Percentiles rank a stretch among this genome's conserved stretches.
Conservation (phyloP, 2,888 invertebrate genomes). For the Eupithecia abbreviata region DNA sequence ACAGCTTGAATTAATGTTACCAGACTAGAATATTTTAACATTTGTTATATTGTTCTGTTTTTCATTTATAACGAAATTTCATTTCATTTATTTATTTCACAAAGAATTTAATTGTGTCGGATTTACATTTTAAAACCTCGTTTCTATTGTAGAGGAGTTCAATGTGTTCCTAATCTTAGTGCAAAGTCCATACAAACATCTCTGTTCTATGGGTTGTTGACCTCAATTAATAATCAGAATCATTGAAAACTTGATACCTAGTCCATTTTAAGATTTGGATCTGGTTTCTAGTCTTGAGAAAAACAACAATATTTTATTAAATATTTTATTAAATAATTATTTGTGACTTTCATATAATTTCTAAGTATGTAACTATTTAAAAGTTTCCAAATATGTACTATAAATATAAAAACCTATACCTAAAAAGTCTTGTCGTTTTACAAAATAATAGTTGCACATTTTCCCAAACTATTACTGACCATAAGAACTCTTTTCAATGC, state of each 20-base stretch:
- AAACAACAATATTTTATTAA: slow-evolving; percentile 1
- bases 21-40: neutral
- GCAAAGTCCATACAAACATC: neutral
- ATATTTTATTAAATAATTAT: slow-evolving; percentile 15
- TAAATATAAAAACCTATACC: neutral
- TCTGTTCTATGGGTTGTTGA: neutral
- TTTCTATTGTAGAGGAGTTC: neutral
- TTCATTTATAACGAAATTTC: neutral
- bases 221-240: neutral
- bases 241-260: neutral
- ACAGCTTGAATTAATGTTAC: slow-evolving; percentile 25
- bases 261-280: neutral
- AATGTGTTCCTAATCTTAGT: neutral
- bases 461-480: slow-evolving; percentile 48
- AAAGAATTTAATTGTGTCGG: too few relatives aligned
- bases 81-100: too few relatives aligned
- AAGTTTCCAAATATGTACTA: neutral
- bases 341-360: slow-evolving; percentile 12
- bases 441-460: neutral
- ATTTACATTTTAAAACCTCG: neutral
- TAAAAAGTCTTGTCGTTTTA: slow-evolving; percentile 17
- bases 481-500: slow-evolving; percentile 61
- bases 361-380: neutral
- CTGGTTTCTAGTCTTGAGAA: neutral
- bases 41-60: neutral